Evolutionary conservation across 1,140 invertebrate genomes (phyloP).

Genomic region (Phthorimaea operculella): DNA sequence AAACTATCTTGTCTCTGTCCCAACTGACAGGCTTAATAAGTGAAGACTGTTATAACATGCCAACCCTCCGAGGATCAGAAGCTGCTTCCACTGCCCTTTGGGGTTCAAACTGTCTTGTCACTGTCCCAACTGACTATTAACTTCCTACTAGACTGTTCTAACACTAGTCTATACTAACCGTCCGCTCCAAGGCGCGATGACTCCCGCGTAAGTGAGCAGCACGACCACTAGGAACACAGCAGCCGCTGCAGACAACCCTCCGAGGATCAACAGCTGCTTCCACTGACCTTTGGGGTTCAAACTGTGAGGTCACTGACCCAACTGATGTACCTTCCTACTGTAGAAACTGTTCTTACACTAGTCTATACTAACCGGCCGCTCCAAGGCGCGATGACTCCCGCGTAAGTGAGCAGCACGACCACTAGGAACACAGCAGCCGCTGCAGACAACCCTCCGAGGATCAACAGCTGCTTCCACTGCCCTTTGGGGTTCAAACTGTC

Average conservation of each 20-base stretch:
- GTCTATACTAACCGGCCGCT: conserved; percentile 83
- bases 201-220: conserved; percentile 82
- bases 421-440: conserved; percentile 86
- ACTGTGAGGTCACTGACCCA: too few species aligned
- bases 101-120: conserved; percentile 90
- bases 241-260: conserved; percentile 80
- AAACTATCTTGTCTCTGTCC: too few species aligned
- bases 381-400: conserved; percentile 97
- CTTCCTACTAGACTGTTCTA: too few species aligned
- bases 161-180: too few species aligned
- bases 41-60: too few species aligned
- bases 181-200: too few species aligned
- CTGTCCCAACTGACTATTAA: too few species aligned
- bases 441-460: conserved; percentile 79
- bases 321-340: too few species aligned
- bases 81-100: conserved; percentile 91
- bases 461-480: conserved; percentile 93
- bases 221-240: conserved; percentile 89
- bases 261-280: conserved; percentile 87
- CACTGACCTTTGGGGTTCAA: conserved; percentile 79
- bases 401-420: conserved; percentile 91
- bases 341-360: too few species aligned
- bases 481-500: conserved; percentile 87
- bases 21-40: too few species aligned
- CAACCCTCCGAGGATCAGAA: conserved; percentile 84